phyloP scores from a whole-genome alignment of 2,888 invertebrate genomes.

The Odontocolon sp. region DNA sequence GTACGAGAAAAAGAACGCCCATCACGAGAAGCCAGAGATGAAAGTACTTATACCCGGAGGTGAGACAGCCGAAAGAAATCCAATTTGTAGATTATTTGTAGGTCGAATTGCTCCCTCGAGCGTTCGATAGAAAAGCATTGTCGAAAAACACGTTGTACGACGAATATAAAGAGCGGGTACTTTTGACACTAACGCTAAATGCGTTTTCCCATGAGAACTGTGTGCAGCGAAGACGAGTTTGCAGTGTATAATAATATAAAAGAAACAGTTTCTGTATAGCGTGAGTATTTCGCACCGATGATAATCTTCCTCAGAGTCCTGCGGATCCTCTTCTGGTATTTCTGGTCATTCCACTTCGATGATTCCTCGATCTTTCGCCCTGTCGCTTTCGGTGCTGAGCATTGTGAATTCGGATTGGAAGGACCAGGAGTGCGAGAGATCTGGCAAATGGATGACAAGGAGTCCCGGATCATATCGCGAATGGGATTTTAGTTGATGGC shows the following conservation, averaged over 20 bases:
- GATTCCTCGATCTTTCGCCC: slow-evolving; percentile 26
- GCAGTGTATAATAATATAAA: slow-evolving; percentile 10
- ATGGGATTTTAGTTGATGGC: slow-evolving; percentile 35
- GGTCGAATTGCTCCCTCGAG: slow-evolving; percentile 67
- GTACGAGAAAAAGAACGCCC: slow-evolving; percentile 32
- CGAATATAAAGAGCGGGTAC: slow-evolving; percentile 16
- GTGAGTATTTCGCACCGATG: slow-evolving; percentile 39
- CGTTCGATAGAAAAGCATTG: slow-evolving; percentile 50
- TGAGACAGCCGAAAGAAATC: slow-evolving; percentile 61
- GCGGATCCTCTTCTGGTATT: slow-evolving; percentile 26
- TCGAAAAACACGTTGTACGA: slow-evolving; percentile 13
- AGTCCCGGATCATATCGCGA: neutral
- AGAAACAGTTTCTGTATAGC: slow-evolving; percentile 14
- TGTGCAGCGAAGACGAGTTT: neutral
- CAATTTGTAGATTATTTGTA: slow-evolving; percentile 70
- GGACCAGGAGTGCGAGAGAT: neutral
- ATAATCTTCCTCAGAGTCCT: slow-evolving; percentile 48
- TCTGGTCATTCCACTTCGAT: slow-evolving; percentile 43
- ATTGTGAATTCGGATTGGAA: neutral
- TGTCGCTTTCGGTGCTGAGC: neutral
- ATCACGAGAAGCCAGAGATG: slow-evolving; percentile 26
- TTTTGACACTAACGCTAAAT: slow-evolving; percentile 37
- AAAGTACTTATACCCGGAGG: slow-evolving; percentile 40
- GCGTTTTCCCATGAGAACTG: slow-evolving; percentile 23
- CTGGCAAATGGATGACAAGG: slow-evolving; percentile 1